A percentile compares a stretch with the other conserved stretches of the same genome.
Evolutionary conservation across 2,888 invertebrate genomes (phyloP).

Genomic region (Archaeoteleia sp.): DNA sequence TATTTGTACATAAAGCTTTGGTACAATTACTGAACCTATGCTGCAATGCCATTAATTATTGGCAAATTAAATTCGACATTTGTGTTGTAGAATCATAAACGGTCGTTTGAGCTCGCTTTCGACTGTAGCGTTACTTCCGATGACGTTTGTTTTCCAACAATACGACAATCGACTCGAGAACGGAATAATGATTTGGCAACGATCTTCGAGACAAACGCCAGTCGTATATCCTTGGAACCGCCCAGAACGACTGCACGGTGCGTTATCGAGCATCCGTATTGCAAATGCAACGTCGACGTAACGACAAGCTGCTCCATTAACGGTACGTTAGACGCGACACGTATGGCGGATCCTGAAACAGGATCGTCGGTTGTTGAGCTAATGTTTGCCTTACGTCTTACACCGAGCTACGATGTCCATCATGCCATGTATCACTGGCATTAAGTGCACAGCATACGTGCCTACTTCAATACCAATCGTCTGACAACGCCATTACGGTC

Average conservation of each 20-base stretch:
- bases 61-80: too few relatives aligned
- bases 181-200: constrained; percentile 14
- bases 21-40: too few relatives aligned
- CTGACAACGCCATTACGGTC: constrained; percentile 1
- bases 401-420: constrained; percentile 42
- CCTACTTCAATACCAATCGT: constrained; percentile 22
- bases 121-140: neutral
- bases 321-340: constrained; percentile 71
- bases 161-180: neutral
- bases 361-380: constrained; percentile 54
- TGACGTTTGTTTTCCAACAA: constrained; percentile 2
- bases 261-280: constrained; percentile 53
- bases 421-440: constrained; percentile 31
- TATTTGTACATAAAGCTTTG: too few relatives aligned
- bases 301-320: constrained; percentile 71
- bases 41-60: too few relatives aligned
- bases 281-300: constrained; percentile 59
- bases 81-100: neutral
- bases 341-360: constrained; percentile 66
- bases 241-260: constrained; percentile 35
- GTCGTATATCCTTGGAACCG: constrained; percentile 6
- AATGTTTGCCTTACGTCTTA: constrained; percentile 63
- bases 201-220: constrained; percentile 14
- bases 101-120: neutral
- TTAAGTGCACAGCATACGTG: constrained; percentile 43